Percentiles rank a stretch among this genome's conserved stretches.
phyloP scores from a whole-genome alignment of 2,888 invertebrate species.

The Noctua fimbriata region DNA sequence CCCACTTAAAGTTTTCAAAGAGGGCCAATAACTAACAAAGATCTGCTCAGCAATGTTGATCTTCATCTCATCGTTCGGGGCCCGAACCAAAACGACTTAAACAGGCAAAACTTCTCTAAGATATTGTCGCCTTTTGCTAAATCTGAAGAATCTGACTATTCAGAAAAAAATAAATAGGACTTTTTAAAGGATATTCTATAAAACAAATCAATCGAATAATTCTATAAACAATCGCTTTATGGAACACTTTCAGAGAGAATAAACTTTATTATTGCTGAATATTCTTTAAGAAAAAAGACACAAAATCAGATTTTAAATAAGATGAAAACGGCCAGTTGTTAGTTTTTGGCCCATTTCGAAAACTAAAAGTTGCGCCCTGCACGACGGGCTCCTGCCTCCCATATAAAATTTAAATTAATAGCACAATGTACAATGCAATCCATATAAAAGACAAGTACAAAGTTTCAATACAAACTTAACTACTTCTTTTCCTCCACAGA shows the following conservation, averaged over 20 bases:
- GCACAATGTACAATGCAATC: neutral
- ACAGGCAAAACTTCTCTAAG: neutral
- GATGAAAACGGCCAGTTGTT: neutral
- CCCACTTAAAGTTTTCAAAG: neutral
- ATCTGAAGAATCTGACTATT: neutral
- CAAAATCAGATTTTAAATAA: neutral
- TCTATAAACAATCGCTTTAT: too few species aligned
- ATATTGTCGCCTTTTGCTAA: neutral
- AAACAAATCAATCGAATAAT: neutral
- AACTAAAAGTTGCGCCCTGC: neutral
- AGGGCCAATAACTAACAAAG: neutral
- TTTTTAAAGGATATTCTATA: neutral
- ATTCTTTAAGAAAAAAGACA: neutral
- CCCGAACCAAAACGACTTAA: neutral
- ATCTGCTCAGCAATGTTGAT: neutral
- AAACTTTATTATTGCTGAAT: neutral
- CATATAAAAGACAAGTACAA: too few species aligned
- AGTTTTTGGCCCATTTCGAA: neutral
- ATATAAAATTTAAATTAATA: neutral
- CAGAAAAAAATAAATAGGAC: neutral
- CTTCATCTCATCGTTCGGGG: neutral
- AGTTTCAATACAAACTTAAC: conserved; percentile 14
- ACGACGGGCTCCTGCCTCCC: neutral
- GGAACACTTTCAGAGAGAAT: neutral
- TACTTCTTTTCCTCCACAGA: neutral